Conservation (phyloP, 2,888 invertebrate genomes). For the Leucoma salicis region DNA sequence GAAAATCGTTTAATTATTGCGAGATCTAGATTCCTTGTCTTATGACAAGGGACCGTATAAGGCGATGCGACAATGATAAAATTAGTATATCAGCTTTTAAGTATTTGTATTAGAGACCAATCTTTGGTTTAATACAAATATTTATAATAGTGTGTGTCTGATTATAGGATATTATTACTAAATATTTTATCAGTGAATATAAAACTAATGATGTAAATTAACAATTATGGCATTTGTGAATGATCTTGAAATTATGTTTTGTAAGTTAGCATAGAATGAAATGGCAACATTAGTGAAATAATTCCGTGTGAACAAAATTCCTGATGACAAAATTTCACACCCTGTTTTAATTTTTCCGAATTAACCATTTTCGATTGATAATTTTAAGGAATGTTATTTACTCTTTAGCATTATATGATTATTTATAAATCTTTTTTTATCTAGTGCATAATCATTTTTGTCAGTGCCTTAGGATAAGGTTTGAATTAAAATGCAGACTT, state of each 20-base stretch:
- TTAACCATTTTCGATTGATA: slow-evolving; percentile 56
- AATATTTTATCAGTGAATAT: slow-evolving; percentile 20
- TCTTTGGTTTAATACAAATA: slow-evolving; percentile 11
- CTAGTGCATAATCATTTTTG: slow-evolving; percentile 70
- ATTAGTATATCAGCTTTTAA: slow-evolving; percentile 1
- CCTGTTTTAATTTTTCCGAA: slow-evolving; percentile 52
- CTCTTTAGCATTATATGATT: slow-evolving; percentile 64
- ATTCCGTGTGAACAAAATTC: no score
- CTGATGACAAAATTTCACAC: slow-evolving; percentile 7
- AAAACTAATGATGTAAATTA: slow-evolving; percentile 10
- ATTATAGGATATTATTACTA: slow-evolving; percentile 21
- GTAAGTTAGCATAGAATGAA: not conserved
- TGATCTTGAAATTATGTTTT: slow-evolving; percentile 19
- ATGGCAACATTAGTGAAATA: not conserved
- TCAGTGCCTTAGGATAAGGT: slow-evolving; percentile 78
- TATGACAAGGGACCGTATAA: slow-evolving; percentile 28
- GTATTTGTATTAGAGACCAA: slow-evolving; percentile 1
- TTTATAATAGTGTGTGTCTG: slow-evolving; percentile 17
- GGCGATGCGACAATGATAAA: slow-evolving; percentile 26
- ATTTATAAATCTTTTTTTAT: slow-evolving; percentile 61
- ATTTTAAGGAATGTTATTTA: slow-evolving; percentile 75
- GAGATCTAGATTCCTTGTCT: slow-evolving; percentile 21
- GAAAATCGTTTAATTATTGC: slow-evolving; percentile 11
- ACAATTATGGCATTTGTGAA: slow-evolving; percentile 19
- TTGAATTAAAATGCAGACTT: slow-evolving; percentile 58